Evolutionary conservation across 2,888 invertebrate species (phyloP), one percentile per base, ranked within the genome.

Genomic region (Bibio marci): DNA sequence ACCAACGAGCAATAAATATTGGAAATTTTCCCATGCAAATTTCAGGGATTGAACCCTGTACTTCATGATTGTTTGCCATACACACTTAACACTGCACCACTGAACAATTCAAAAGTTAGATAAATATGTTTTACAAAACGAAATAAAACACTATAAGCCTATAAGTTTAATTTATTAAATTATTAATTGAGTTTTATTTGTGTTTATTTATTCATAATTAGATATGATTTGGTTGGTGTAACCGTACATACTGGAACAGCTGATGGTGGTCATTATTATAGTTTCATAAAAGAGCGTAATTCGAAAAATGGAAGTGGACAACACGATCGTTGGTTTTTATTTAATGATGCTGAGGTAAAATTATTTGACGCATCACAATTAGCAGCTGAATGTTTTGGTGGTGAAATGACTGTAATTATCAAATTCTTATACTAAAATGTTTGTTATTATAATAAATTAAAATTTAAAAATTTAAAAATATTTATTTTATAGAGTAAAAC

Each of bases 171-270:
- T n/a, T n/a, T n/a, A n/a, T n/a, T n/a, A n/a, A n/a, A n/a, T n/a
- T n/a, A n/a, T n/a, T n/a, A n/a, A n/a, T n/a, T n/a, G n/a, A n/a
- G n/a, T n/a, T n/a, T n/a, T n/a, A n/a, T n/a, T n/a, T n/a, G n/a
- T n/a, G n/a, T n/a, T n/a, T n/a, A n/a, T n/a, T n/a, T n/a, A n/a
- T n/a, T n/a, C n/a, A n/a, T n/a, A n/a, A n/a, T 3, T 45, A 73
- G 73, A 39, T 73, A 83, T 62, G 86, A 87, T 58, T 60, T 90
- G 45, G 87, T 87, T 44, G 94, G 94, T 11, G 91, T 94, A 11
- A 94, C 94, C 0, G 94, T 94, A 0, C 94, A 94, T 64, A 94
- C 94, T 13, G 94, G 94, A n/a, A 94, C 91, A 0, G 94, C 94
- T 2, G 94, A 94, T 59, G 92, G 92, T 39, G 94, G 94, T 0